A percentile compares a stretch with the other conserved stretches of the same genome.
These are phyloP conservation scores for Enteromius afrohamiltoni DNA, from an alignment of 2,797 vertebrate genomes.

Conservation along the genomic window DNA sequence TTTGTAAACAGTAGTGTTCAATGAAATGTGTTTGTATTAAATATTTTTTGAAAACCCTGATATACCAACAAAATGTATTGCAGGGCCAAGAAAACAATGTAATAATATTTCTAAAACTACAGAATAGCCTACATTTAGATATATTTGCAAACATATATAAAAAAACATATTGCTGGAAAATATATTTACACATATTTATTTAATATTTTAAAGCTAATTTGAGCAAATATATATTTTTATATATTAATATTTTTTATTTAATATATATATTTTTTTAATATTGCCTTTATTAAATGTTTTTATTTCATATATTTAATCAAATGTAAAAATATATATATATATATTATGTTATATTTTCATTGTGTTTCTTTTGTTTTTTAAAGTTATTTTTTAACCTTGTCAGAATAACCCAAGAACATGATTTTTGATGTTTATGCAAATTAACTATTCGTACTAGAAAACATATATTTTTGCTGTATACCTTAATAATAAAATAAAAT, in stretches of 20 bases:
- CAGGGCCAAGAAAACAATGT: neutral
- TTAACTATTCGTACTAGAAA: too few species aligned
- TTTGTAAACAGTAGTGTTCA: neutral
- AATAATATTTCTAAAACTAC: neutral
- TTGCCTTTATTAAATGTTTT: too few species aligned
- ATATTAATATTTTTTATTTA: too few species aligned
- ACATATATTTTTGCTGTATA: neutral
- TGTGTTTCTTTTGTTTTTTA: too few species aligned
- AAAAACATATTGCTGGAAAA: neutral
- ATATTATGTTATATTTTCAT: too few species aligned
- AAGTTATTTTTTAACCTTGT: too few species aligned
- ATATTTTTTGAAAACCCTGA: neutral
- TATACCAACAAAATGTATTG: neutral
- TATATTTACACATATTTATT: neutral
- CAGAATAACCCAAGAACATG: too few species aligned
- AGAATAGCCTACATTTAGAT: neutral
- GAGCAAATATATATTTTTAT: neutral
- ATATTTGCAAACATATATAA: neutral
- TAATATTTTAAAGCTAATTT: neutral
- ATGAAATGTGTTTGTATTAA: neutral
- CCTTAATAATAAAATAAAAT: neutral
- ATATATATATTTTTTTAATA: too few species aligned
- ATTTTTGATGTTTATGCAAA: too few species aligned
- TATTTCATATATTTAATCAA: neutral
- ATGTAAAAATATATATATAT: too few species aligned